Evolutionary conservation across 2,113 vertebrate species (phyloP), one percentile per base, ranked within the genome.

Genomic region (Phaethornis superciliosus): DNA sequence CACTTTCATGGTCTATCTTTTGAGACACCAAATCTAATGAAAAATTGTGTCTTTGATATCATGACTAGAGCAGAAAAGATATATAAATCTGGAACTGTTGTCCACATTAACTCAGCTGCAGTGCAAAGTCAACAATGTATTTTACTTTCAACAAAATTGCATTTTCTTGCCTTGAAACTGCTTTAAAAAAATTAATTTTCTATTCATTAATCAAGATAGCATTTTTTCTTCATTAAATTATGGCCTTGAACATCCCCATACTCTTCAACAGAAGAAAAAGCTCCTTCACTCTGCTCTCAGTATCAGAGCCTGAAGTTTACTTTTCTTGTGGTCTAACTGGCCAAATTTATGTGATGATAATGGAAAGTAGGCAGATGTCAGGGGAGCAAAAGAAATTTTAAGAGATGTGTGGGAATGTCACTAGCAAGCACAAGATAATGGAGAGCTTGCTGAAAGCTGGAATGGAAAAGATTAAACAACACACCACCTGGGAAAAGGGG

Each of bases 391-490:
- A 87, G 13, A 49, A 93, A 82, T 89, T 93, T 63, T 75, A 75
- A 81, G 84, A 75, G 44, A 81, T 91, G 40, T 6, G 16, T 82
- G 70, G 65, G 77, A 93, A 95, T 79, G 51, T 85, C 81, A 89
- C 81, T 71, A 52, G 74, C 27, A 79, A 94, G 54, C 49, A 82
- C 49, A 89, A 52, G 49, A 56, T 72, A 89, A 76, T 52, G 62
- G 49, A 82, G 33, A 89, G 82, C n/a, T 76, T 72, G 62, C 44
- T 85, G 70, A 93, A 94, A 79, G 58, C 35, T 44, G 40, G 46
- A 18, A 82, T 42, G 49, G 91, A 89, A 95, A 95, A 81, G 56
- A 76, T 35, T 85, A 81, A 94, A 40, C 58, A 81, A 27, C 23
- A 7, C 11, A 68, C 46, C 82, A 72, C 44, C 27, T 72, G 67